Base-by-base conservation (phyloP, 2,888 invertebrate species). In the Hyposoter dolosus region DNA sequence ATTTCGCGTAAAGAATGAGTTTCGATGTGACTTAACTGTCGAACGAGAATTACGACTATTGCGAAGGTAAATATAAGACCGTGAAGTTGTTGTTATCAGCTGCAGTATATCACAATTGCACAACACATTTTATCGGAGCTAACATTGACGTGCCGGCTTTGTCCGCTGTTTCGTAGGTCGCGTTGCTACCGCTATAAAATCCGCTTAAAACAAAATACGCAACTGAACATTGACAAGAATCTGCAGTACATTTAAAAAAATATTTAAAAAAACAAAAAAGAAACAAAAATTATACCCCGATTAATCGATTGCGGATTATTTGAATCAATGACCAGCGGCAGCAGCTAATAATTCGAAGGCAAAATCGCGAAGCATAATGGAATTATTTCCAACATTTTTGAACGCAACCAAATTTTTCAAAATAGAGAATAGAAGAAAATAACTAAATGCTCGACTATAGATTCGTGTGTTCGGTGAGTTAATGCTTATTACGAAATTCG, bases 1-100 rank as follows among this genome's bases (percentile, higher is more conserved):
- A 60, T 60, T 60, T 60, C 15, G 23, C 60, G 28, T 60, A 60
- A 60, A 60, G 28, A 28, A 15, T 15, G 28, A 60, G 28, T 60
- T 23, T 28, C 15, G 28, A 15, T 28, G 4, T 68, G 35, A 19
- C n/a, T n/a, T 19, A 40, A 15, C 28, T 28, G 28, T 60, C 60
- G 28, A 60, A 60, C 6, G 6, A 60, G 28, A 60, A 60, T 28
- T 60, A 60, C 15, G 60, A 28, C 60, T 12, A 28, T 60, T 28
- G 28, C 60, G 15, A 28, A 60, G 56, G 56, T 56, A 56, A 56
- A 56, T 56, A 56, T 56, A 56, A 56, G 60, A 60, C 60, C 28
- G 60, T 28, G 60, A 60, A 60, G 28, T 60, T 60, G 15, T 60
- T 60, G 60, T 28, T 60, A 60, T 60, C 60, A 28, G 60, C 60